Conservation (phyloP, 1,140 invertebrate genomes). For the Pogonus chalceus region DNA sequence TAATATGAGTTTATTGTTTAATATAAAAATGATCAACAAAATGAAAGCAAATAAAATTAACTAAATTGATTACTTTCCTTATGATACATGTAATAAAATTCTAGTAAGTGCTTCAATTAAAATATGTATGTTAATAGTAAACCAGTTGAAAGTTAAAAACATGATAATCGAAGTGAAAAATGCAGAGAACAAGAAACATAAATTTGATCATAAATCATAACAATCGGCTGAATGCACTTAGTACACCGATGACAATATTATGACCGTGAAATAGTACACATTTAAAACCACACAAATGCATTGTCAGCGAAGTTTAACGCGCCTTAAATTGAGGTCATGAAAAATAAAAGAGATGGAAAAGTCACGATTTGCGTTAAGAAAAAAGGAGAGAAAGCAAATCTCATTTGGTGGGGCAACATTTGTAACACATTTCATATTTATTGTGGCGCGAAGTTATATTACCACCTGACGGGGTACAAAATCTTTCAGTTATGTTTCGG, state of each 20-base stretch:
- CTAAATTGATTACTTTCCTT: no score
- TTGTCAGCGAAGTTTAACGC: not conserved
- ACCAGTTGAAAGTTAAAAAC: no score
- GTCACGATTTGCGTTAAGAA: not conserved
- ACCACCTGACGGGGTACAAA: not conserved
- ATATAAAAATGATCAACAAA: no score
- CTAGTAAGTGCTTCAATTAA: no score
- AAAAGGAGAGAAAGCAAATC: constrained; percentile 2
- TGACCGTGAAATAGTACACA: not conserved
- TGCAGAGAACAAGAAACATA: no score
- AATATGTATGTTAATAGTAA: no score
- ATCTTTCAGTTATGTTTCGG: not conserved
- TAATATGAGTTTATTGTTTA: no score
- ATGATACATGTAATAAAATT: no score
- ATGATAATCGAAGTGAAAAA: no score
- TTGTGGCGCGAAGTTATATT: constrained; percentile 1
- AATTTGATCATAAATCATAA: no score
- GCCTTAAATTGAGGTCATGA: not conserved
- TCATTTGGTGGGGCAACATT: not conserved
- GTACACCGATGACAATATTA: not conserved
- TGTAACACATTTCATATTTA: constrained; percentile 2
- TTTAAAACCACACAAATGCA: not conserved
- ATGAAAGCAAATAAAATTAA: no score
- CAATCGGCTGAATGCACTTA: no score
- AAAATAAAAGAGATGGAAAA: constrained; percentile 5